phyloP scores from a whole-genome alignment of 2,888 invertebrate genomes.

The Agonopterix alstromeriana region DNA sequence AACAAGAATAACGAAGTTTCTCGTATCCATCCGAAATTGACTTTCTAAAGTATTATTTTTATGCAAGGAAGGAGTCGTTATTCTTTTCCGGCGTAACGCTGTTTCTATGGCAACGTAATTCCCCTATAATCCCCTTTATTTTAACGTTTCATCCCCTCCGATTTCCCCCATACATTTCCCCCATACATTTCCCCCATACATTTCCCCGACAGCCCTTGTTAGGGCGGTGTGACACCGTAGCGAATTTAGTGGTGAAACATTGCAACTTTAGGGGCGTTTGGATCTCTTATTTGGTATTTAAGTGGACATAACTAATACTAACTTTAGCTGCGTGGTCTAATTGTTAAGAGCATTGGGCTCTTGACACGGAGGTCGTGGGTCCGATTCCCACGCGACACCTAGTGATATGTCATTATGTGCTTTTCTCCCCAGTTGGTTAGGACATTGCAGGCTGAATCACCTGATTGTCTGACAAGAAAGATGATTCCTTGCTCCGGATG shows the following conservation, averaged over 20 bases:
- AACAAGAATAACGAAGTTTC: neutral
- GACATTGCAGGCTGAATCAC: no score
- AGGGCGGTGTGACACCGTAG: conserved; percentile 40
- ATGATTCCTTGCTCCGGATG: no score
- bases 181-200: conserved; percentile 34
- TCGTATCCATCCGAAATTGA: conserved; percentile 14
- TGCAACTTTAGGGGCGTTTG: no score
- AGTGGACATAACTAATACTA: no score
- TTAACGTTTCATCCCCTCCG: conserved; percentile 51
- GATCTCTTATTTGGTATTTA: no score
- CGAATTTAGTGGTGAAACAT: conserved; percentile 6
- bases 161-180: conserved; percentile 33
- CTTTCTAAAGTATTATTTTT: conserved; percentile 34
- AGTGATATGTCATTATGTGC: no score
- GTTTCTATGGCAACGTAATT: conserved; percentile 55
- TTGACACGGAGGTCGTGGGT: no score
- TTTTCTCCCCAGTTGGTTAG: no score
- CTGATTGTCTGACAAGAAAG: no score
- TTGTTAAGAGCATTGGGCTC: no score
- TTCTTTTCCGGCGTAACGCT: conserved; percentile 33
- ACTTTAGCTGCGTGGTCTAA: no score
- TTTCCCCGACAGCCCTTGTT: conserved; percentile 34
- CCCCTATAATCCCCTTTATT: conserved; percentile 65
- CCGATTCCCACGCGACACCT: no score
- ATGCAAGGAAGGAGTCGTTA: conserved; percentile 16